Base-by-base conservation (phyloP, 92 coral and sea anemone genomes). In the Epizoanthus illoricatus region DNA sequence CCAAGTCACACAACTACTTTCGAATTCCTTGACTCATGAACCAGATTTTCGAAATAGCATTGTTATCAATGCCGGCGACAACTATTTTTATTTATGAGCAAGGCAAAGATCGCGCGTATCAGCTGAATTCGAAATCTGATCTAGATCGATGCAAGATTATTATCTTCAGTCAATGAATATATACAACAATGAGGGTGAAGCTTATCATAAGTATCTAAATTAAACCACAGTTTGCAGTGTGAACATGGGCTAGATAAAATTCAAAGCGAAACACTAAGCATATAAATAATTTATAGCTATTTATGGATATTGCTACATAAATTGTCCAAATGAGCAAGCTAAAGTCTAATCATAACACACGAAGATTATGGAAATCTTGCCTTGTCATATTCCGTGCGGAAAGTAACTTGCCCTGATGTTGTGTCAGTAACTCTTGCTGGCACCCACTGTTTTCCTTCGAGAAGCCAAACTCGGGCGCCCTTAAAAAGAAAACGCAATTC, bases 381-480 rank as follows among this genome's bases (percentile, higher is more conserved):
- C 98, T 97, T 97, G 81, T 92, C 99, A 90, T 97, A 97, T 71
- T 91, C 97, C 5, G 98, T 94, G 45, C 88, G 87, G 55, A 97
- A 97, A 56, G 98, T 91, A 2, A 91, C 92, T 87, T 97, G 94
- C 75, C 90, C 93, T 57, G 92, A 83, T 80, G 89, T 88, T 52
- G 91, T 87, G 28, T 91, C 95, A 7, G 91, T 92, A 17, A 95
- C 99, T 5, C 84, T 85, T 28, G 99, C 90, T 39, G 99, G 98
- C 65, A 88, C 91, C 99, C 99, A 97, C 45, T 97, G 93, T 74
- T 97, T 93, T 67, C 94, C 98, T 68, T 97, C 99, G 40, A 97
- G 90, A 70, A 97, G 85, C 99, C 99, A 97, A 23, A 97, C 97
- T 69, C 97, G 97, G 80, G 92, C 89, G 56, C 99, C 99, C 99